Evolutionary conservation across 2,113 vertebrate species (phyloP).

Genomic region (Ploceus nigricollis): DNA sequence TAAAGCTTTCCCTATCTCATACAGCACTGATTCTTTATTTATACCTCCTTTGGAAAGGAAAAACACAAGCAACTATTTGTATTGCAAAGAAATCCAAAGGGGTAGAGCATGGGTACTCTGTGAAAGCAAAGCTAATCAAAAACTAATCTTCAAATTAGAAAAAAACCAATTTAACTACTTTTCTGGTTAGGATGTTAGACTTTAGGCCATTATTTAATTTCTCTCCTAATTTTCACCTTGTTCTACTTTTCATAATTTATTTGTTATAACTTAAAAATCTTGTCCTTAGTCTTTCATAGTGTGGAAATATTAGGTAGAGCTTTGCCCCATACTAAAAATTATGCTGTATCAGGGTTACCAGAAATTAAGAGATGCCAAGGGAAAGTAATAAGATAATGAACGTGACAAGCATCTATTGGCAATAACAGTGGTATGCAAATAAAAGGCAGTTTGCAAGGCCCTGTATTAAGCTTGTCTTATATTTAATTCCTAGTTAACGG

Average conservation of each 20-base stretch:
- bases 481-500: not conserved
- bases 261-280: not conserved
- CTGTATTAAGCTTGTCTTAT: not conserved
- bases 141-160: not conserved
- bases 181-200: not conserved
- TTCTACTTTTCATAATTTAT: not conserved
- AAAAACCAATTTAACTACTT: not conserved
- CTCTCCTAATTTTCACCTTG: not conserved
- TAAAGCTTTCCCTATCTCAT: not conserved
- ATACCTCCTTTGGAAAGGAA: not conserved
- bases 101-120: not conserved
- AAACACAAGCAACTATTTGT: not conserved
- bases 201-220: not conserved
- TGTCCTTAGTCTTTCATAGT: not conserved
- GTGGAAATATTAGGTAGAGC: not conserved
- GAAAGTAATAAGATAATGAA: not conserved
- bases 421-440: not conserved
- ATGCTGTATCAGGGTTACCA: not conserved
- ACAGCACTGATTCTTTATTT: not conserved
- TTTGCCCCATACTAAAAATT: not conserved
- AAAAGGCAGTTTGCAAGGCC: not conserved
- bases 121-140: not conserved
- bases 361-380: not conserved
- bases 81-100: not conserved
- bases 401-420: not conserved